These are phyloP conservation scores for Anthoscopus minutus DNA, from an alignment of 2,113 vertebrate genomes.

Conservation along the genomic window DNA sequence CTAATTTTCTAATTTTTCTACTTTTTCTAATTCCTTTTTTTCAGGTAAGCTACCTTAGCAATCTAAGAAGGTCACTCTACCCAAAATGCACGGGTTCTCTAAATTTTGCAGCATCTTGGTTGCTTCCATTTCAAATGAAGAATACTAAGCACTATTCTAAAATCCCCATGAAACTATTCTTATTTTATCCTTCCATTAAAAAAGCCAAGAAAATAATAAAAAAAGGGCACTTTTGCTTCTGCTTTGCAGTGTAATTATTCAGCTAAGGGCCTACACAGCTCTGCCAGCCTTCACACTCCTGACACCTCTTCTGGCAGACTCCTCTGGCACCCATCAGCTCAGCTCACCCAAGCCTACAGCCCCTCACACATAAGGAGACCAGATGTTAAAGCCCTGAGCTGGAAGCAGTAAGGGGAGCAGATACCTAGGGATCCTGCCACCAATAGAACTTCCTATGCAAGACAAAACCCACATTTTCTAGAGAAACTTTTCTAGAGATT, in stretches of 20 bases:
- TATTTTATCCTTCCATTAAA: background rate
- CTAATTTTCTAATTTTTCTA: too few relatives aligned
- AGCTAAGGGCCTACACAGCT: background rate
- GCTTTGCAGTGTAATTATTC: background rate
- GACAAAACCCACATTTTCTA: background rate
- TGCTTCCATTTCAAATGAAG: background rate
- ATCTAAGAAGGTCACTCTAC: background rate
- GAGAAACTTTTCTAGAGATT: background rate
- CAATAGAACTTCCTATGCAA: background rate
- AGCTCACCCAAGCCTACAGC: background rate
- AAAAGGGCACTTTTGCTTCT: background rate
- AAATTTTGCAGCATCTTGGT: background rate
- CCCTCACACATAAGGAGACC: background rate
- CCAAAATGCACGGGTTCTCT: background rate
- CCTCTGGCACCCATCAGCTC: background rate
- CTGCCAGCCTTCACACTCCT: background rate
- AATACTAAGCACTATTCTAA: background rate
- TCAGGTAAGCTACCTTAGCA: background rate
- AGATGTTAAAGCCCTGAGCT: background rate
- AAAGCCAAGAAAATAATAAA: background rate
- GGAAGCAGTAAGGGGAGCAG: background rate
- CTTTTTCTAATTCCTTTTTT: background rate
- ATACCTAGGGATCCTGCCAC: background rate
- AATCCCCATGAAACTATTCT: background rate
- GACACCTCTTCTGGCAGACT: background rate